Base-by-base conservation (phyloP, 2,888 invertebrate species). In the Xanthia togata region DNA sequence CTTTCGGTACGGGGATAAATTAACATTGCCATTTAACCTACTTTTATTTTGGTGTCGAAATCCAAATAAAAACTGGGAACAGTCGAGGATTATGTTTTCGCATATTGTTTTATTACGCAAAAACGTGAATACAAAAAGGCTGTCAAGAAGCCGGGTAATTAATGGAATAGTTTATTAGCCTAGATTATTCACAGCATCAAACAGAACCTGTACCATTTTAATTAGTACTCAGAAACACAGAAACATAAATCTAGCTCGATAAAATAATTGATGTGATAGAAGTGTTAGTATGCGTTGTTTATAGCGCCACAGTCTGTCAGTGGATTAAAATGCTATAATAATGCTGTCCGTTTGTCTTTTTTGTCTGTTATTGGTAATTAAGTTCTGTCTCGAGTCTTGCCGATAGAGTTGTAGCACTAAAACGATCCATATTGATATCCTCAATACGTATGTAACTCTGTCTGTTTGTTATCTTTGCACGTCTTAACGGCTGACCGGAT, bases 261-360 rank as follows among this genome's bases (percentile, higher is more conserved):
- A 76, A 50, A 79, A 86, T 81, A 83, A 86, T 81, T 81, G 73
- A 63, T 50, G 83, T 73, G 80, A 76, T 85, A 78, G 72, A 85
- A 78, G 50, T 80, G 79, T 75, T 74, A 60, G 55, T 60, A 63
- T 68, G n/a, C 50, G 65, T 76, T 74, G n/a, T 79, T 83, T 76
- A 83, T 74, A 9, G 64, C 69, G 20, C 14, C 62, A 9, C 65
- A 50, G 50, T 31, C 60, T 76, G 55, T 67, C 65, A 77, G 65
- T 26, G 11, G 53, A 77, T 62, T 70, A 70, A 81, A 35, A 74
- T 14, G 47, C 44, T 38, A 8, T 82, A 73, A 62, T 67, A 62
- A 69, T 44, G 20, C 55, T 64, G 57, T 47, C 59, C 31, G 41
- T 50, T 23, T 62, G n/a, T 65, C 9, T 38, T 68, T 72, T 50